Base-by-base conservation (phyloP, 2,888 invertebrate genomes). In the Heliconius ismenius region DNA sequence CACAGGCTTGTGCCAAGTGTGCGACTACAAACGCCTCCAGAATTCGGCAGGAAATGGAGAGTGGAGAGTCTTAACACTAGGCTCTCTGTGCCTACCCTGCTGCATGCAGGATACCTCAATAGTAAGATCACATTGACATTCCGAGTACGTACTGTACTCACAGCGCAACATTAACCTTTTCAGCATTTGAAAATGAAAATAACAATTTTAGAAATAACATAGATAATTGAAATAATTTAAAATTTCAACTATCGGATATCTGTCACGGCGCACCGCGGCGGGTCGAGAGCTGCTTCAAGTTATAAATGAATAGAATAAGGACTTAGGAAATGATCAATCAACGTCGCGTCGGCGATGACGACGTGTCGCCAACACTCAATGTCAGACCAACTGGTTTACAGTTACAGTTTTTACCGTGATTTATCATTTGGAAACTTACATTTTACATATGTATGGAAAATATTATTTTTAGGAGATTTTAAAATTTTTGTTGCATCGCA, bases 261-360 rank as follows among this genome's bases (percentile, higher is more conserved):
- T 70, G 70, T 70, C 58, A 54, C 28, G 15, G 54, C n/a, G 69
- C 26, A 32, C 13, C n/a, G 69, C 69, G 69, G 28, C 21, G 69
- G n/a, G 79, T 76, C 73, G 68, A 69, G 69, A 77, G 76, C 78
- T 75, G 80, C 77, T 78, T 75, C 75, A 80, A 79, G 84, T 89
- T 86, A 90, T 88, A 90, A 90, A 90, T 90, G 90, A 88, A 85
- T 84, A 86, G 84, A 85, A 86, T 84, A 84, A 86, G 84, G 86
- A 84, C 84, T 85, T 82, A 81, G 83, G 78, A 81, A 84, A 87
- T 86, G 86, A 90, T 90, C 89, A 85, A 88, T 90, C 91, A 88
- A 89, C 86, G 90, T 81, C 83, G 82, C 86, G 90, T 80, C 83
- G 82, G 81, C 84, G 87, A 84, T 85, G 86, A 85, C 83, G 85